These are phyloP conservation scores for Alcedo quadribrachys DNA, from an alignment of 2,797 vertebrate species.

Conservation along the genomic window DNA sequence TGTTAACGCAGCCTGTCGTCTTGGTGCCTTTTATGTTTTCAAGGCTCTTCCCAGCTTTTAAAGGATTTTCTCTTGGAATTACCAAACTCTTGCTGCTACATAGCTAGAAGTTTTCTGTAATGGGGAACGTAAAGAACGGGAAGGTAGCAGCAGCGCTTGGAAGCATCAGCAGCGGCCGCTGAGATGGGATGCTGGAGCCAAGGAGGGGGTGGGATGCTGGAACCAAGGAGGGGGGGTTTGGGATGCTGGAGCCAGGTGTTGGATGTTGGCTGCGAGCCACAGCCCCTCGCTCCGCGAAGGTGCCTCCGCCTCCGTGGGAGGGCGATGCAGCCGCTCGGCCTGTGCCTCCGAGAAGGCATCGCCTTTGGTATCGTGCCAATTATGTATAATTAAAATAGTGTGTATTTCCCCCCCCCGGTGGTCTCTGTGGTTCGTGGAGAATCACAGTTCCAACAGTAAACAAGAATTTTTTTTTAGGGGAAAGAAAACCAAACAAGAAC, in stretches of 20 bases:
- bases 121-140: accelerated
- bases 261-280: accelerated
- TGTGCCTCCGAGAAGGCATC: not conserved
- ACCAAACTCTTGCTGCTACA: not conserved
- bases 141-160: not conserved
- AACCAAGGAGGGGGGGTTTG: too few species aligned
- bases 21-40: not conserved
- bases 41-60: not conserved
- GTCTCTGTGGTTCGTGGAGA: accelerated
- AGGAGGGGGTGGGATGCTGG: too few species aligned
- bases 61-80: not conserved
- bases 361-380: accelerated
- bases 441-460: not conserved
- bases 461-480: not conserved
- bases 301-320: not conserved
- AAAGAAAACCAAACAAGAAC: too few species aligned
- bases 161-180: accelerated
- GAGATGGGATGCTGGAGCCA: not conserved
- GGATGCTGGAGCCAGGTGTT: not conserved
- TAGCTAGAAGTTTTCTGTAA: too few species aligned
- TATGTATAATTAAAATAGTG: not conserved
- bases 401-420: too few species aligned
- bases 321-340: not conserved
- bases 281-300: not conserved
- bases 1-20: not conserved